Evolutionary conservation across 2,113 vertebrate species (phyloP).

Genomic region (Plotosus lineatus): DNA sequence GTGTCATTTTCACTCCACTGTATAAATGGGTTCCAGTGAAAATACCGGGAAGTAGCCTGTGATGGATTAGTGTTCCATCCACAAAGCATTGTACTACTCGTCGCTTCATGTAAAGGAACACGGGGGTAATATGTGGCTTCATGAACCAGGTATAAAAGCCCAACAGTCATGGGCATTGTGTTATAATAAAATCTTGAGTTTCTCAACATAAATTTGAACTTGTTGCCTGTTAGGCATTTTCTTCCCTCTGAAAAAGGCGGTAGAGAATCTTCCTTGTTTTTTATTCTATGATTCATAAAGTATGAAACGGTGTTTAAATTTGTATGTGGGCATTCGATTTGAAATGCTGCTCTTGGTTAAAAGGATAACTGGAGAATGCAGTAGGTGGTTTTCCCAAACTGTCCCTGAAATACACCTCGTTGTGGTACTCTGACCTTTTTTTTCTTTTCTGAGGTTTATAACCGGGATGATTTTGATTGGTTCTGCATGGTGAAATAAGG

Average conservation of each 20-base stretch:
- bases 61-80: too few species aligned
- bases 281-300: neutral
- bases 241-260: neutral
- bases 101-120: too few species aligned
- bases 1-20: too few species aligned
- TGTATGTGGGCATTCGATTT: neutral
- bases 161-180: neutral
- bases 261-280: neutral
- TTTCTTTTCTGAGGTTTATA: neutral
- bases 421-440: neutral
- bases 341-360: neutral
- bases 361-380: constrained; percentile 3
- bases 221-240: neutral
- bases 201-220: neutral
- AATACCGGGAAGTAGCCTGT: too few species aligned
- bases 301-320: neutral
- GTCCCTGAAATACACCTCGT: neutral
- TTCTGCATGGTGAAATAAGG: neutral
- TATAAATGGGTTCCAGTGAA: too few species aligned
- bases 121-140: too few species aligned
- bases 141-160: too few species aligned
- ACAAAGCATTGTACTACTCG: too few species aligned
- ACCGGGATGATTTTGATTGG: neutral
- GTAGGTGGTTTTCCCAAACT: neutral
- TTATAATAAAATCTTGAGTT: neutral